Percentiles rank a stretch among this genome's conserved stretches.
Conservation (phyloP, 2,888 invertebrate species). For the Machimus rusticus region DNA sequence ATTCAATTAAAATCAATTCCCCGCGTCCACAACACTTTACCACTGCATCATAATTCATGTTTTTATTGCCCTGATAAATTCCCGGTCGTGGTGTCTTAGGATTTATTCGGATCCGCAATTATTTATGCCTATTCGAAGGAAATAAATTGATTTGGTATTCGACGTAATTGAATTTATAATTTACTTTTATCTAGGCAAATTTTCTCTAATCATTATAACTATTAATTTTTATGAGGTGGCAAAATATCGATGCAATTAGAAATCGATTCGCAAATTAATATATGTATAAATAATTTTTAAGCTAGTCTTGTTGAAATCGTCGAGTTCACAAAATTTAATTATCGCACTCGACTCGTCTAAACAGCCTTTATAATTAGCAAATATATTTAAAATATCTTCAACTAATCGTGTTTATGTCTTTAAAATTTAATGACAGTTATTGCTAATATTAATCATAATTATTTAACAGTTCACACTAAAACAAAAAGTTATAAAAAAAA, state of each 20-base stretch:
- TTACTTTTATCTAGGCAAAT: not conserved
- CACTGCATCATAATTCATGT: not conserved
- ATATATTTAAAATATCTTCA: no score
- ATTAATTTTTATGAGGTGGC: not conserved
- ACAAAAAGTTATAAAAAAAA: no score
- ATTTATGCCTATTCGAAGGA: not conserved
- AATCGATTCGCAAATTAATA: not conserved
- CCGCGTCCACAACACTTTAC: not conserved
- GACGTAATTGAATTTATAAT: not conserved
- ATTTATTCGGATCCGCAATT: not conserved
- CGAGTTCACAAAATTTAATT: no score
- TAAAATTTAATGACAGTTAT: no score
- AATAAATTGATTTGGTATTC: not conserved
- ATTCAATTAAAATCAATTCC: not conserved
- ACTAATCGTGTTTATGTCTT: no score
- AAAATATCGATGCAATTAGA: not conserved
- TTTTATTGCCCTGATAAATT: not conserved
- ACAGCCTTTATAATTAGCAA: no score
- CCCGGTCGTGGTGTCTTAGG: not conserved
- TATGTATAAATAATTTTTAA: no score
- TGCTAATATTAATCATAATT: no score
- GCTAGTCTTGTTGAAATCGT: no score
- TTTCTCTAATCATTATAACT: not conserved
- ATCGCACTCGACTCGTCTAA: no score
- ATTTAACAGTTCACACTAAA: no score